Evolutionary conservation across 2,888 invertebrate genomes (phyloP), one percentile per base, ranked within the genome.

Genomic region (Dryobotodes eremita): DNA sequence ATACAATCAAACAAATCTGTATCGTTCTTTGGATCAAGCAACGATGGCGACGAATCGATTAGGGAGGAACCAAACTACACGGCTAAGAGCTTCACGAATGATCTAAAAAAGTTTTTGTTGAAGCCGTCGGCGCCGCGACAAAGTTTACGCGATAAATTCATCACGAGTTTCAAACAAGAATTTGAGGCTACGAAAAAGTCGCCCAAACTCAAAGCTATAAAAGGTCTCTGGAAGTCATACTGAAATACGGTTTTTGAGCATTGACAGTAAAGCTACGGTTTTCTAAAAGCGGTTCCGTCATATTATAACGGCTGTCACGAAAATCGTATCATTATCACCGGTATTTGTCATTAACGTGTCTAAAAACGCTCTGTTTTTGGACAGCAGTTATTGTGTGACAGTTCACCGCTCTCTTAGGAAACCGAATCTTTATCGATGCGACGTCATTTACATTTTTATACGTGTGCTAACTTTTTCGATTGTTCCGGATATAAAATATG

Each of bases 151-250:
- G 97, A 97, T 82, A 97, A 97, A 83, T 96, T 97, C 88, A 94
- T 97, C 71, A 96, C 92, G 17, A 97, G 97, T 87, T 95, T 97
- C 90, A 97, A 96, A 75, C 96, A 96, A 80, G 97, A 97, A 85
- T 91, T 96, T 53, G 96, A 96, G 75, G 95, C 96, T 3, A 96
- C 95, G 0, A 96, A 94, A 85, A 95, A 92, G 79, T 96, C 97
- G 65, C 97, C 97, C 1, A 97, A 96, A 89, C 92, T 97, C 31
- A 95, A 95, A 89, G 97, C 96, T 65, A 97, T 97, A 48, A 96
- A 97, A 85, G 97, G 97, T 66, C 91, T 97, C 75, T 97, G 97
- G 97, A 97, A 97, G 85, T 97, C 97, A 76, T 97, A 97, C 89
- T 97, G 89, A 92, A 77, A 79, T 69, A 77, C 36, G 74, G 55